Evolutionary conservation across 2,113 vertebrate genomes (phyloP), one percentile per base, ranked within the genome.

Genomic region (Antigone vipio): DNA sequence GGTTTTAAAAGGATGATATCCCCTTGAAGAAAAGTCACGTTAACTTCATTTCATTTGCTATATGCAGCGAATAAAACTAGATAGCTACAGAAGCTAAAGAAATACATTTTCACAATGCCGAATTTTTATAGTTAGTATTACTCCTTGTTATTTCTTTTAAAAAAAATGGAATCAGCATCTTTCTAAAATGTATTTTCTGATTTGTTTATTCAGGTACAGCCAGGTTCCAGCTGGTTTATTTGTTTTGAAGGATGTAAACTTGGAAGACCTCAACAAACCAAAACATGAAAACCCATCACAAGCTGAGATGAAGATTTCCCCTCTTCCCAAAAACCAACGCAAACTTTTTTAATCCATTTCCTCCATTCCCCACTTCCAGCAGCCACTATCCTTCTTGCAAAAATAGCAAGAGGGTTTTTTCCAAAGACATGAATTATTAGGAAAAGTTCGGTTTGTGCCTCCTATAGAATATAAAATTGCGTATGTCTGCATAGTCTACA

Each of bases 401-500:
- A 84, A 86, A 84, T 1, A 89, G 15, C 27, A 74, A 32, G 30
- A 56, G 11, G 32, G 29, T 72, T n/a, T 5, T 59, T 21, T 76
- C 63, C 49, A 45, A 85, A 92, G 40, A 64, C 35, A 44, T 7
- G 11, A 85, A 68, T 58, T n/a, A 71, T 47, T 38, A 79, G 13
- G 32, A 80, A 35, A 85, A 93, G 80, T 53, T n/a, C 64, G 29
- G n/a, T 27, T 20, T n/a, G 6, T 42, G 40, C 8, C 27, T 63
- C 50, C 64, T 24, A 53, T 12, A 86, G 68, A 91, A 88, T 40
- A 63, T n/a, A 84, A 92, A 91, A 53, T 1, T 68, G n/a, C 2
- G 5, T 50, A 22, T 11, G 26, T 40, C 15, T 89, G 23, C 53
- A 47, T 2, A 85, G 73, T 17, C 62, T 34, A 5, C 0, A 0